phyloP scores from a whole-genome alignment of 2,888 invertebrate genomes.

The Thymelicus acteon region DNA sequence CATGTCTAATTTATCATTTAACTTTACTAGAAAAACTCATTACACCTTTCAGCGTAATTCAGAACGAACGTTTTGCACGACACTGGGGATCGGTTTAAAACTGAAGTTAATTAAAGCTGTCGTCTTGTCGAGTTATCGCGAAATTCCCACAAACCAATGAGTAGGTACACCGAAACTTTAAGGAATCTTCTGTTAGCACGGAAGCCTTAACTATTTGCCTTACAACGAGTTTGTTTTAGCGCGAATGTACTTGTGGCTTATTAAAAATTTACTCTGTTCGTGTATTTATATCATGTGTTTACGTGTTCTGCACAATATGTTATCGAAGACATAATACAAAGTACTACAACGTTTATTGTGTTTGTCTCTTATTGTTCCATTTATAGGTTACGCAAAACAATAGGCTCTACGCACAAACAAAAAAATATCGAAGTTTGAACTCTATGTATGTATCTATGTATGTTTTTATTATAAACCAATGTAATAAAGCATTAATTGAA shows the following conservation, averaged over 20 bases:
- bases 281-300: not conserved
- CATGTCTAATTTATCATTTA: constrained; percentile 21
- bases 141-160: constrained; percentile 28
- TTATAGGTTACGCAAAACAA: too few species aligned
- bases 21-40: constrained; percentile 27
- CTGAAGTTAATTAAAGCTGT: constrained; percentile 37
- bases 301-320: too few species aligned
- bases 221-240: not conserved
- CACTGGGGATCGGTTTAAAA: constrained; percentile 29
- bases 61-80: constrained; percentile 24
- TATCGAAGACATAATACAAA: too few species aligned
- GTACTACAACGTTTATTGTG: too few species aligned
- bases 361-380: too few species aligned
- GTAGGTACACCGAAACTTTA: constrained; percentile 8
- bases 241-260: not conserved
- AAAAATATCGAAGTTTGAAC: too few species aligned
- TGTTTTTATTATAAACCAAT: too few species aligned
- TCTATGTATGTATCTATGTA: too few species aligned
- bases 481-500: too few species aligned
- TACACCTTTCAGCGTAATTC: constrained; percentile 18
- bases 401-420: too few species aligned
- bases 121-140: constrained; percentile 32
- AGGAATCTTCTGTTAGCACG: constrained; percentile 28
- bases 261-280: not conserved
- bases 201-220: constrained; percentile 1